A percentile compares a stretch with the other conserved stretches of the same genome.
Evolutionary conservation across 1,140 invertebrate genomes (phyloP).

Genomic region (Anastrepha obliqua): DNA sequence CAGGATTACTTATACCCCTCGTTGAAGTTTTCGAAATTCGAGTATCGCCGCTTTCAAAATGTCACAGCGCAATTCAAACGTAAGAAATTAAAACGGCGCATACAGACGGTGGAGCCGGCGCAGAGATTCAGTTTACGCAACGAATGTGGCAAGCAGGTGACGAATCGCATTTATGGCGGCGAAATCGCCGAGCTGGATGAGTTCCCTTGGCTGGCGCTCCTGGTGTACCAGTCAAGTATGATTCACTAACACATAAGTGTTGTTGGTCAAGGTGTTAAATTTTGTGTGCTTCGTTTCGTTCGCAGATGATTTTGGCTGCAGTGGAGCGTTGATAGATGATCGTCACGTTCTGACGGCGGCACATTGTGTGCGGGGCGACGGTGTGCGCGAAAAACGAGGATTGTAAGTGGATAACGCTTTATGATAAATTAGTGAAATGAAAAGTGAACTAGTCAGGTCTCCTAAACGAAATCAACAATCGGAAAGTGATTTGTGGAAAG

Average conservation of each 20-base stretch:
- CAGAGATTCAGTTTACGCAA: slow-evolving; percentile 67
- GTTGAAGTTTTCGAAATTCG: slow-evolving; percentile 70
- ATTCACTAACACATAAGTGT: slow-evolving; percentile 11
- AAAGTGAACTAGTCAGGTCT: background rate
- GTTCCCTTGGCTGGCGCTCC: slow-evolving; percentile 83
- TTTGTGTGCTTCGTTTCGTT: background rate
- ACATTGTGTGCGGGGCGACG: slow-evolving; percentile 85
- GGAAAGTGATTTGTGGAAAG: too few relatives aligned
- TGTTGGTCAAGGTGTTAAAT: background rate
- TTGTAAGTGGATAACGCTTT: slow-evolving; percentile 62
- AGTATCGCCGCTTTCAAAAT: slow-evolving; percentile 68
- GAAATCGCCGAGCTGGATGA: slow-evolving; percentile 75
- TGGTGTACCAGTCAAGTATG: slow-evolving; percentile 78
- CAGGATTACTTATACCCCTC: slow-evolving; percentile 69
- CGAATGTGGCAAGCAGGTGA: slow-evolving; percentile 73
- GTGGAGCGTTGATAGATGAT: slow-evolving; percentile 78
- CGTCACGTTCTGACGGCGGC: slow-evolving; percentile 85
- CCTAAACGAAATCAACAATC: too few relatives aligned
- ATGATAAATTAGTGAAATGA: slow-evolving; percentile 17
- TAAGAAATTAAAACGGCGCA: slow-evolving; percentile 69
- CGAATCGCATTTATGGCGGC: slow-evolving; percentile 75
- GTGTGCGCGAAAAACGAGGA: slow-evolving; percentile 65
- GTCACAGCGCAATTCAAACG: slow-evolving; percentile 66
- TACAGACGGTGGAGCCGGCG: slow-evolving; percentile 67
- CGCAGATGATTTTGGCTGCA: slow-evolving; percentile 75